Percentiles rank a stretch among this genome's conserved stretches.
phyloP scores from a whole-genome alignment of 2,888 invertebrate species.

The Acanthopleura granulata region DNA sequence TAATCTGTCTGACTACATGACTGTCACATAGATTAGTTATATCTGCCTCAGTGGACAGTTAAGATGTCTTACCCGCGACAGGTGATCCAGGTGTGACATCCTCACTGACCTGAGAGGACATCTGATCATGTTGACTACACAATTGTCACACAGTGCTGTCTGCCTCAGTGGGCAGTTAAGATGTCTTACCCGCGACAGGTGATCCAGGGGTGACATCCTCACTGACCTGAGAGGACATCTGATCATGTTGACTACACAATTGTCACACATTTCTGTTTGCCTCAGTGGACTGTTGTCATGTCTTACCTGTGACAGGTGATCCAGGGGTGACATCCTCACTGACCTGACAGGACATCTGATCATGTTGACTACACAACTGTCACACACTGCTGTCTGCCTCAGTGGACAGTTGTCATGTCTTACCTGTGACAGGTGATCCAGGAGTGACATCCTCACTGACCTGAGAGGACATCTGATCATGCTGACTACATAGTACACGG shows the following conservation, averaged over 20 bases:
- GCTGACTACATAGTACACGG: conserved; percentile 81
- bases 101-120: background rate
- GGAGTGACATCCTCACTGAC: background rate
- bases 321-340: background rate
- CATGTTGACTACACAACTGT: conserved; percentile 14
- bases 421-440: conserved; percentile 5
- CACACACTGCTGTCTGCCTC: too few relatives aligned
- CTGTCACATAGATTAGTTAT: too few relatives aligned
- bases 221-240: background rate
- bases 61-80: too few relatives aligned
- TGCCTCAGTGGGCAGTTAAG: too few relatives aligned
- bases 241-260: conserved; percentile 14
- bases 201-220: background rate
- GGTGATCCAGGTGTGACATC: background rate
- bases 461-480: conserved; percentile 68
- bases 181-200: too few relatives aligned
- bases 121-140: conserved; percentile 17
- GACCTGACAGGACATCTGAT: background rate
- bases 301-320: too few relatives aligned
- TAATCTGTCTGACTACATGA: conserved; percentile 7
- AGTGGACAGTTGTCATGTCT: background rate
- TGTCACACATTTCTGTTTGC: too few relatives aligned
- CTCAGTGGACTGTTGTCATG: too few relatives aligned
- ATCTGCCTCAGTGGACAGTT: too few relatives aligned
- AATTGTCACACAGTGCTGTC: too few relatives aligned